Base-by-base conservation (phyloP, 2,888 invertebrate genomes). In the Molanna angustata region DNA sequence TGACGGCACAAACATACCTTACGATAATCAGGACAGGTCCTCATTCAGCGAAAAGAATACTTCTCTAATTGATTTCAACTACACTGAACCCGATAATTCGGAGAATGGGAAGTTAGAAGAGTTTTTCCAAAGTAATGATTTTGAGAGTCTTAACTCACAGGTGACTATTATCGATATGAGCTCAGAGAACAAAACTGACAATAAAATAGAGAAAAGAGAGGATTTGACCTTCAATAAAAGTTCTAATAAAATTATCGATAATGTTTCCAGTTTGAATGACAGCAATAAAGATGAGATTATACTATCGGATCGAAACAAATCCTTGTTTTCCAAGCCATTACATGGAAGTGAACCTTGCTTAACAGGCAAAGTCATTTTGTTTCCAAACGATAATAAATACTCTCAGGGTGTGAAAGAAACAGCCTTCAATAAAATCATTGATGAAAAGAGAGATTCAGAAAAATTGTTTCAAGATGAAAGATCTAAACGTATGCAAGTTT, bases 391-490 rank as follows among this genome's bases (percentile, higher is more conserved):
- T n/a, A n/a, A n/a, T n/a, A n/a, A n/a, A n/a, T n/a, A n/a, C n/a
- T n/a, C n/a, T n/a, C n/a, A n/a, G n/a, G n/a, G n/a, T n/a, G n/a
- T n/a, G n/a, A n/a, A n/a, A n/a, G n/a, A n/a, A n/a, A n/a, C n/a
- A n/a, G n/a, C n/a, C n/a, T n/a, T n/a, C n/a, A n/a, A n/a, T n/a
- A n/a, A n/a, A n/a, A n/a, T n/a, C n/a, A 35, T 4, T 43, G 46
- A 50, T 22, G 57, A 59, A 22, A 57, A 53, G 37, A 43, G 54
- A 33, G 62, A 65, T 11, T 14, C 55, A 43, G 61, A 65, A 27
- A 63, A 64, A 54, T 62, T 65, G 9, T 65, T 61, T 11, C 14
- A 14, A 64, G 37, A 63, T 61, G 49, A 56, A 65, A 40, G 64
- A 67, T 18, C 13, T 20, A 19, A 35, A 19, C 40, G 41, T 13